Conservation (phyloP, 1,140 invertebrate species). For the Meteorus sp. region DNA sequence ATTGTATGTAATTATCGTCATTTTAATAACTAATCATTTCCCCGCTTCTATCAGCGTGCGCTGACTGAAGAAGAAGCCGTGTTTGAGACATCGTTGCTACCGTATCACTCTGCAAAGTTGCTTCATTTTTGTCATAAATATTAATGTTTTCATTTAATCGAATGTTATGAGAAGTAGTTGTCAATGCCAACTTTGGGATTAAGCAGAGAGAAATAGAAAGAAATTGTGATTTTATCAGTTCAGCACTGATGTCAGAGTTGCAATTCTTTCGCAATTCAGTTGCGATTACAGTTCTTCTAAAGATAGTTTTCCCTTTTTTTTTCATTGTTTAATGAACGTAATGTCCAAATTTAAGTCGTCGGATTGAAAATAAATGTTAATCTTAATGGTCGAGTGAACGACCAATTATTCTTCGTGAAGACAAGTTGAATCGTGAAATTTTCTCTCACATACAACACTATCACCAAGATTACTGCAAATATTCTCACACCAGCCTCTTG, state of each 20-base stretch:
- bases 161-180: background rate
- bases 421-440: slow-evolving; percentile 23
- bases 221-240: too few relatives aligned
- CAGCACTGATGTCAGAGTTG: too few relatives aligned
- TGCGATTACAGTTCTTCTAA: too few relatives aligned
- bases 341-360: background rate
- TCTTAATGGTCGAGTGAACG: slow-evolving; percentile 13
- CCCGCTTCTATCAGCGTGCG: slow-evolving; percentile 43
- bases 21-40: slow-evolving; percentile 62
- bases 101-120: too few relatives aligned
- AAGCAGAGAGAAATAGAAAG: too few relatives aligned
- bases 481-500: slow-evolving; percentile 7
- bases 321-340: slow-evolving; percentile 2
- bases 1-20: slow-evolving; percentile 61
- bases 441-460: slow-evolving; percentile 13
- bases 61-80: slow-evolving; percentile 50
- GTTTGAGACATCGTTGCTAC: slow-evolving; percentile 52
- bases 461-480: background rate
- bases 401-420: slow-evolving; percentile 18
- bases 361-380: slow-evolving; percentile 23
- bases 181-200: too few relatives aligned
- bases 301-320: too few relatives aligned
- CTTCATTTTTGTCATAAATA: slow-evolving; percentile 27
- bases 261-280: too few relatives aligned
- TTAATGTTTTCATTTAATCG: background rate